Base-by-base conservation (phyloP, 2,797 vertebrate species). In the Phrynocephalus forsythii region DNA sequence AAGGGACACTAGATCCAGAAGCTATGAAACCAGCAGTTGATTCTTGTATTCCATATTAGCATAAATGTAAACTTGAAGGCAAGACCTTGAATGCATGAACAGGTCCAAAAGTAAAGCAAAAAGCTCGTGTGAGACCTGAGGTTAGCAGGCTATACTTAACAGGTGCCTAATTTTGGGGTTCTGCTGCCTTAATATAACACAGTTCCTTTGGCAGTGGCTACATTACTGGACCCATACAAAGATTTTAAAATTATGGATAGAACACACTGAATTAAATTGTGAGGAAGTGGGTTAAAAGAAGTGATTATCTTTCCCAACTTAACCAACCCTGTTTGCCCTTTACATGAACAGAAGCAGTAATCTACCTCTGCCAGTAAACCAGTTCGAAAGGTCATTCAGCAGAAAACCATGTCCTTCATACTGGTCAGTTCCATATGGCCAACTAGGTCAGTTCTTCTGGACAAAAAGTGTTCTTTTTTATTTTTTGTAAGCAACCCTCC, bases 161-260 rank as follows among this genome's bases (percentile, higher is more conserved):
- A 96, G 96, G 96, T 96, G 96, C 97, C 97, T 98, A 96, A 97
- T 97, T 97, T 96, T 97, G 97, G 97, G 98, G 97, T 97, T 96
- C 97, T 86, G 97, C 98, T 98, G 98, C 98, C 98, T 99, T 98
- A 98, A 98, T 94, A 93, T 97, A 96, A 96, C 98, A 97, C 97
- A 97, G 98, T 98, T 97, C 97, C 96, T 96, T 96, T 98, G 98
- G 98, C 98, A 98, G 97, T 98, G 97, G 97, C 97, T 97, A 97
- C 96, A 96, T 95, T 94, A 95, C 94, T 4, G 63, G 94, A 95
- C 96, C 95, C 96, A 91, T 96, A 94, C 96, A 96, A 95, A 95
- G 77, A 95, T 86, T 91, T 96, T 96, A 94, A 97, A 94, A 80
- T 87, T 95, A 93, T 87, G 91, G 92, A 94, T 92, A 93, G 91